Conservation (phyloP, 1,140 invertebrate genomes). For the Rhopalosiphum padi region DNA sequence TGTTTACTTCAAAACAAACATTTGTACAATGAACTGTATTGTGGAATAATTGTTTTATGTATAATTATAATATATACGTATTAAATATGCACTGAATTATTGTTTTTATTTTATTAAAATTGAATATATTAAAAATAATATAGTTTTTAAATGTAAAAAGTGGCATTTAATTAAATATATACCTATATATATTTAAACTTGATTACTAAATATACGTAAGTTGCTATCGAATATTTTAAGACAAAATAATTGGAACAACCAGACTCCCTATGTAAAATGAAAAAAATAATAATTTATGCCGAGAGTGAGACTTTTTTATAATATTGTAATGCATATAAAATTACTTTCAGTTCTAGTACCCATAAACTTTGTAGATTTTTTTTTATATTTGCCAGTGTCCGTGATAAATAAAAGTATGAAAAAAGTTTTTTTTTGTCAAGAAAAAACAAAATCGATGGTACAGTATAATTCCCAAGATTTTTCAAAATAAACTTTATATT, state of each 20-base stretch:
- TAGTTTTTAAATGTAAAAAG: background rate
- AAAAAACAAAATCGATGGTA: background rate
- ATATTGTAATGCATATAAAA: constrained; percentile 20
- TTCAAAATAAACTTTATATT: background rate
- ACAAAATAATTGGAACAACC: background rate
- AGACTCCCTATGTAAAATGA: background rate
- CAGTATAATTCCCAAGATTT: background rate
- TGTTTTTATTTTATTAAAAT: background rate
- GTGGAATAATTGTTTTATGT: constrained; percentile 1
- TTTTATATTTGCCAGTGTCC: background rate
- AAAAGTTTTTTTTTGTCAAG: background rate
- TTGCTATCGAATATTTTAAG: background rate
- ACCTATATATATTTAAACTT: background rate
- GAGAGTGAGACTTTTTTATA: background rate
- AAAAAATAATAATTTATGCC: constrained; percentile 1
- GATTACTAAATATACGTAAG: background rate
- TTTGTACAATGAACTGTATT: background rate
- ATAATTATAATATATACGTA: background rate
- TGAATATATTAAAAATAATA: background rate
- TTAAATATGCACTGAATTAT: background rate
- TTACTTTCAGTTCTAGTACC: background rate
- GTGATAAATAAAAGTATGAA: constrained; percentile 17
- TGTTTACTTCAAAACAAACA: background rate
- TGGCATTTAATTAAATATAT: no score
- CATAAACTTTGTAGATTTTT: background rate